A percentile compares a stretch with the other conserved stretches of the same genome.
phyloP scores from a whole-genome alignment of 2,113 vertebrate genomes.

The Dasyprocta punctata region DNA sequence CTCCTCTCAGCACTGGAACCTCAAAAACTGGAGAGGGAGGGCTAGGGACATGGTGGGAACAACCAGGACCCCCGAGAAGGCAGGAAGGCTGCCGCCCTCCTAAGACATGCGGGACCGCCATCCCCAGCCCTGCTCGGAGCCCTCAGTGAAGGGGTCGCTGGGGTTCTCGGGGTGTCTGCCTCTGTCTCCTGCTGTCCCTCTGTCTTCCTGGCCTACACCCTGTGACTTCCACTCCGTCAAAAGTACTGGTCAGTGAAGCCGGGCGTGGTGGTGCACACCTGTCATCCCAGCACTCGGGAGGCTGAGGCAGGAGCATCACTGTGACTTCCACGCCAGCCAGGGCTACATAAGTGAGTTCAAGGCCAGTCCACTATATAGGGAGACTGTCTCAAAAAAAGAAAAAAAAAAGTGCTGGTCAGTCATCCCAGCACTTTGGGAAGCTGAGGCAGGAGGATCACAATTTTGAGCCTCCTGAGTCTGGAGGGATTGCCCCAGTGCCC shows the following conservation, averaged over 20 bases:
- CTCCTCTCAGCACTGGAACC: not conserved
- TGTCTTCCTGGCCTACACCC: fast-evolving
- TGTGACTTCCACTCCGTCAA: not conserved
- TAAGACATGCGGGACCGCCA: not conserved
- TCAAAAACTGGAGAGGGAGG: not conserved
- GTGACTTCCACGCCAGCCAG: too few relatives aligned
- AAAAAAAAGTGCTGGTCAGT: not conserved
- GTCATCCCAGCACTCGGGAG: not conserved
- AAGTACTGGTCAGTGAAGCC: not conserved
- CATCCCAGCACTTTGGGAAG: not conserved
- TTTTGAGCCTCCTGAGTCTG: not conserved
- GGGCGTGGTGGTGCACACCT: too few relatives aligned
- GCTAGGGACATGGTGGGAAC: fast-evolving
- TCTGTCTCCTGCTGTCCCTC: not conserved
- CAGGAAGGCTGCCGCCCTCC: too few relatives aligned
- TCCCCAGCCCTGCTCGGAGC: not conserved
- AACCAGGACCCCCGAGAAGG: not conserved
- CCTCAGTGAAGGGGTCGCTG: not conserved
- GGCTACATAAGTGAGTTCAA: too few relatives aligned
- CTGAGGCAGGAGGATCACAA: not conserved
- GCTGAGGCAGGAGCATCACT: not conserved
- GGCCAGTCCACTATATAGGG: too few relatives aligned
- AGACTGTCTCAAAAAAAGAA: too few relatives aligned
- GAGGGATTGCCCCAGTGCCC: too few relatives aligned
- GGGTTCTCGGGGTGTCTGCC: not conserved